phyloP scores from a whole-genome alignment of 2,888 invertebrate species.

The Spodoptera exigua region DNA sequence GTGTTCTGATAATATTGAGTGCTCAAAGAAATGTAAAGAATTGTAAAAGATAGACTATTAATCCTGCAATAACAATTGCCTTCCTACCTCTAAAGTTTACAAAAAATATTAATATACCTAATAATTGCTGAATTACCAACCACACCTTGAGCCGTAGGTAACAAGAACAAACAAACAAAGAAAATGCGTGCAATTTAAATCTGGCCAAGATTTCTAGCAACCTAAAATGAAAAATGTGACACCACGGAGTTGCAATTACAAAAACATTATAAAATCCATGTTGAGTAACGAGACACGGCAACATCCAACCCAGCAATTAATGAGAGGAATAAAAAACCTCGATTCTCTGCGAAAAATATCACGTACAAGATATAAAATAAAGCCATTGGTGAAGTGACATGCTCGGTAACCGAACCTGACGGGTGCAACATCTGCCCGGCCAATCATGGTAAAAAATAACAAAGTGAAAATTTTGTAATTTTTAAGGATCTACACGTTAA shows the following conservation, averaged over 20 bases:
- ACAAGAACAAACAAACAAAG: too few relatives aligned
- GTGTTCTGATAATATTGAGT: constrained; percentile 50
- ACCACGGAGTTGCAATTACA: constrained; percentile 53
- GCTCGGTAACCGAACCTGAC: constrained; percentile 82
- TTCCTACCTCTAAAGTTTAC: background rate
- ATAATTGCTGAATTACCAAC: too few relatives aligned
- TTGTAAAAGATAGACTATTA: constrained; percentile 29
- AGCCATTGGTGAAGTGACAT: constrained; percentile 81
- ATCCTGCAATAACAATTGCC: constrained; percentile 15
- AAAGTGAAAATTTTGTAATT: constrained; percentile 72
- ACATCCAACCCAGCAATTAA: constrained; percentile 57
- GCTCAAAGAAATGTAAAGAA: constrained; percentile 35
- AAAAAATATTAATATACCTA: background rate
- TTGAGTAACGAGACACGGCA: constrained; percentile 57
- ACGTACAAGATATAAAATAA: constrained; percentile 81
- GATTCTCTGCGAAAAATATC: constrained; percentile 74
- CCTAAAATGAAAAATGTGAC: constrained; percentile 38
- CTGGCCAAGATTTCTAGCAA: constrained; percentile 40
- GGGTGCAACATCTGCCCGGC: constrained; percentile 79
- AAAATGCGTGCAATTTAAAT: constrained; percentile 21
- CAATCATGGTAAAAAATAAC: constrained; percentile 77
- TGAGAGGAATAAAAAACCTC: constrained; percentile 63
- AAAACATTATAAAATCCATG: constrained; percentile 53
- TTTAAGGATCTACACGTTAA: constrained; percentile 58
- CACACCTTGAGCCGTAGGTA: too few relatives aligned